Evolutionary conservation across 2,113 vertebrate species (phyloP).

Genomic region (Noctilio leporinus): DNA sequence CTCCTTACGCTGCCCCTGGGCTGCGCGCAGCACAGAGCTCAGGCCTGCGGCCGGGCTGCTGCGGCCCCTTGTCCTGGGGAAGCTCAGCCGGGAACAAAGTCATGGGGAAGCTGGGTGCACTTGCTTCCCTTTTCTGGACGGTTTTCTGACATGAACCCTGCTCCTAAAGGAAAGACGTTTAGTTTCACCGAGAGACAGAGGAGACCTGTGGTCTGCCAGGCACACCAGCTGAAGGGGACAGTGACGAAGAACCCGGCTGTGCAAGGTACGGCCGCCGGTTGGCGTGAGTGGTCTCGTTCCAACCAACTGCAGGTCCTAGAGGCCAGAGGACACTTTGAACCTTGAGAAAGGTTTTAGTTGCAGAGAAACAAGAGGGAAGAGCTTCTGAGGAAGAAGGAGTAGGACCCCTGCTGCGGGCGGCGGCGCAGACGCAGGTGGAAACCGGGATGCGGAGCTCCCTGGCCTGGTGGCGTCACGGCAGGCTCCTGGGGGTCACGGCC

Average conservation of each 20-base stretch:
- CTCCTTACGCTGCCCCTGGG: no score
- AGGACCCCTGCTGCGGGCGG: no score
- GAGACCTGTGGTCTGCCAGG: no score
- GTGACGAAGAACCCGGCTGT: accelerated
- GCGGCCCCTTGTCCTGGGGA: background rate
- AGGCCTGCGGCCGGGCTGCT: no score
- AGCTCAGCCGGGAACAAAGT: background rate
- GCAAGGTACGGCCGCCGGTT: accelerated
- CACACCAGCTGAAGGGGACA: background rate
- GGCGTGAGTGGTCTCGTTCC: background rate
- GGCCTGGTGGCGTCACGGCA: no score
- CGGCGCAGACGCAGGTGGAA: accelerated
- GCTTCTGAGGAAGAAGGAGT: no score
- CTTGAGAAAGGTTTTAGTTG: no score
- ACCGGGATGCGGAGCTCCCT: no score
- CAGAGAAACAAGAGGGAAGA: no score
- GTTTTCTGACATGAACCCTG: background rate
- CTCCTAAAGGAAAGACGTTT: background rate
- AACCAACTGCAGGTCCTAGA: background rate
- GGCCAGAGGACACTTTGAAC: background rate
- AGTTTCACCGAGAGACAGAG: background rate
- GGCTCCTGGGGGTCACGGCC: background rate
- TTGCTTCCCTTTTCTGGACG: background rate
- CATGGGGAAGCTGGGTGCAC: background rate
- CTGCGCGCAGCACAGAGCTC: background rate